A percentile compares a stretch with the other conserved stretches of the same genome.
Evolutionary conservation across 2,888 invertebrate genomes (phyloP).

Genomic region (Cantharis lateralis): DNA sequence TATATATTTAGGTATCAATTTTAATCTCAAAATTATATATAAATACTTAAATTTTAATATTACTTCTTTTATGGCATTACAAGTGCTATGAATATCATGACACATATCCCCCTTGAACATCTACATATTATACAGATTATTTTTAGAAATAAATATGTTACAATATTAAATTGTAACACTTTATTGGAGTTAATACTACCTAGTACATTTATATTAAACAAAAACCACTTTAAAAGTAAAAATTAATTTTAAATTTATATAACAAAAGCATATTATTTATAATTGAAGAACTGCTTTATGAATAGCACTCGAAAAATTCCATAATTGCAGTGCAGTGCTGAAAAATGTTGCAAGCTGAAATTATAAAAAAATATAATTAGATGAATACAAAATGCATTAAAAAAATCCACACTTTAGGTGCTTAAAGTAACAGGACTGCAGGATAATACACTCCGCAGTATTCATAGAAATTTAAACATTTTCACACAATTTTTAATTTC

Average conservation of each 20-base stretch:
- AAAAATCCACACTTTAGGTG: neutral
- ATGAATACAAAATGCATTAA: neutral
- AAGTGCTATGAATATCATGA: too few relatives aligned
- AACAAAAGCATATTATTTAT: neutral
- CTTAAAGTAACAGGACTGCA: neutral
- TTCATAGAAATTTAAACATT: neutral
- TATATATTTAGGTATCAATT: too few relatives aligned
- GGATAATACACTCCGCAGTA: neutral
- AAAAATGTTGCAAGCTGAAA: neutral
- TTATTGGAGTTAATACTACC: too few relatives aligned
- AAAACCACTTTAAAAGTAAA: neutral
- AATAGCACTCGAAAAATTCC: neutral
- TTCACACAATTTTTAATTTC: neutral
- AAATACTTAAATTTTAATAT: too few relatives aligned
- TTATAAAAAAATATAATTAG: neutral
- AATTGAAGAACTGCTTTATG: neutral
- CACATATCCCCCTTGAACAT: too few relatives aligned
- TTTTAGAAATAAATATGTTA: too few relatives aligned
- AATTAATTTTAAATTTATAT: neutral
- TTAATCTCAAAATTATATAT: too few relatives aligned
- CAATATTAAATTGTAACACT: too few relatives aligned
- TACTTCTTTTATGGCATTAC: too few relatives aligned
- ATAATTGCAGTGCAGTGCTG: neutral
- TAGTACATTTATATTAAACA: neutral
- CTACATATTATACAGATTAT: too few relatives aligned